Evolutionary conservation across 37 sponge, comb jelly and placozoan species (phyloP), one percentile per base, ranked within the genome.

Genomic region (Halichondria panicea): DNA sequence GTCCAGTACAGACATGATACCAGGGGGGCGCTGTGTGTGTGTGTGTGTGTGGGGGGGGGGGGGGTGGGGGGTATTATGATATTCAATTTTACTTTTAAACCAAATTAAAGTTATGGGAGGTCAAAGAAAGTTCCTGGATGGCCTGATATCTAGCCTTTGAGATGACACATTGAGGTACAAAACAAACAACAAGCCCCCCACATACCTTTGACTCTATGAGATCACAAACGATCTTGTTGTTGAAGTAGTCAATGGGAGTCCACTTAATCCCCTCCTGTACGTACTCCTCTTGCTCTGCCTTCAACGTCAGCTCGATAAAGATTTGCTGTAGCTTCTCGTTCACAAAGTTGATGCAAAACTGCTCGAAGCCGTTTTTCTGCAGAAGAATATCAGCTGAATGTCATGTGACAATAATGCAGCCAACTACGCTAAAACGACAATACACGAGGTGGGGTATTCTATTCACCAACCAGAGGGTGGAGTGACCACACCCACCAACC

Each of bases 281-380:
- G 81, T 97, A 97, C 75, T 97, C 97, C 61, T 97, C 97, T 85
- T 97, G 97, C 59, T 97, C 97, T 25, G 97, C 97, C 66, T 97
- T 97, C 68, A 97, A 79, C 32, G 97, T 97, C 57, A 97, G 84
- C 71, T 97, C 87, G 30, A 97, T 97, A 76, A 97, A 97, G 68
- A 97, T 97, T 71, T 97, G 97, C 79, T 97, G 97, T 27, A 97
- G 90, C 63, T 97, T 97, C 92, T 97, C 97, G 83, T 97, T 97
- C 55, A 97, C 97, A 85, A 97, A 97, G 73, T 97, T 97, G 43
- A 97, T 97, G 50, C 97, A 97, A 48, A 97, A 97, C 80, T 97
- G 97, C 68, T 97, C 97, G 83, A 97, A 97, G 4, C 97, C 97
- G 71, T 97, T 97, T 81, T 88, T 93, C 97, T 97, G 62, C 44